Evolutionary conservation across 2,888 invertebrate genomes (phyloP), one percentile per base, ranked within the genome.

Genomic region (Doris montereyensis): DNA sequence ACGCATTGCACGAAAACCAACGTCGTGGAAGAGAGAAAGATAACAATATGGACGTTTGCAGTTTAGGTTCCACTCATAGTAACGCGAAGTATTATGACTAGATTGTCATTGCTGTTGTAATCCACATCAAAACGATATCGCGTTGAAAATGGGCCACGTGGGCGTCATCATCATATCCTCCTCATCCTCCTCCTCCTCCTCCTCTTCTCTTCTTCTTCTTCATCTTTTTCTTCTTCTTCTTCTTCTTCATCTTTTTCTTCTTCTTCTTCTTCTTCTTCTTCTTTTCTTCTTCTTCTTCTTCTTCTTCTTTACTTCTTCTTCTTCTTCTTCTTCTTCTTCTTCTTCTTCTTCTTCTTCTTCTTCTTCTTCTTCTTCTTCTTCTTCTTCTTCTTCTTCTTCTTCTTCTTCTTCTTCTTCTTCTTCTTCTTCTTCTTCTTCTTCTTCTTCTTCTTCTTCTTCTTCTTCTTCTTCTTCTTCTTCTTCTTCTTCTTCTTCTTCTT

Each of bases 401-500:
- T 57, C 32, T 26, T 32, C 5, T 26, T 26, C 10, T 32, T 41
- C 52, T 41, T 41, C 52, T 41, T 41, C 52, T 41, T 28, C 77
- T 30, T 17, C 1, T 1, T 52, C 71, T 17, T 5, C n/a, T 41
- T 41, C 76, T 41, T 30, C 52, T 35, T n/a, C 52, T 76, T 52
- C 52, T 26, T 52, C 52, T 68, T 68, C 28, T 62, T 52, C 13
- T 58, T 28, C 62, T 32, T 75, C 26, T 24, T 35, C 41, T 21
- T 68, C 30, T 28, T 68, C 30, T 68, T 68, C 68, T 68, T 68
- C 68, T 68, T 68, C 68, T 68, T 68, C 68, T 68, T 68, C 68
- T 68, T 68, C 68, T 68, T 68, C 68, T 68, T 68, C 68, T 68
- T 68, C 68, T 68, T 68, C 68, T 68, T 68, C 68, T 68, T 68